Evolutionary conservation across 2,797 vertebrate species (phyloP), one percentile per base, ranked within the genome.

Genomic region (Acanthis flammea): DNA sequence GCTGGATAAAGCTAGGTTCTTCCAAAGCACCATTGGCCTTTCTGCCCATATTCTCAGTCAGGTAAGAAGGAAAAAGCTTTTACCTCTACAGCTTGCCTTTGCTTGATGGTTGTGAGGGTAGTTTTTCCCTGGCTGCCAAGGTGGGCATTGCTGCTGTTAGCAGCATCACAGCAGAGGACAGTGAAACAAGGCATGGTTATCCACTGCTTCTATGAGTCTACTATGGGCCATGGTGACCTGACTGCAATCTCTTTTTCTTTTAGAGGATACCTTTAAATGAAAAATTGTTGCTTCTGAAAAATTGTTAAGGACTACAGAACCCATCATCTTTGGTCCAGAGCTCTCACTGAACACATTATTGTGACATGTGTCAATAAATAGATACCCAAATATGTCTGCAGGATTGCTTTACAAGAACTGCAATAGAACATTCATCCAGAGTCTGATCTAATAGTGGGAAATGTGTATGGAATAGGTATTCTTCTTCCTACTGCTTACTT

Each of bases 241-340:
- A 19, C 53, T 88, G 25, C 25, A 48, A 3, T 68, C 14, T 82
- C 53, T 80, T 85, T 84, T 42, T 81, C 27, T 86, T 30, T 71
- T 70, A 50, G 33, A 81, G 35, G 28, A 66, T 19, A 55, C 33
- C 31, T 83, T 73, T 85, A 79, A 85, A 58, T 48, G 11, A 87
- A 90, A n/a, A n/a, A n/a, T n/a, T n/a, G 11, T 31, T 91, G n/a
- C 47, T 77, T 88, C 58, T 92, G 35, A 68, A 78, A 79, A 79
- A 41, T 58, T 61, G 7, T 51, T 57, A n/a, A 68, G 42, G 57
- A 12, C 88, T 94, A 24, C 8, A 54, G 71, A 68, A 62, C 33
- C 42, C 4, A 3, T 65, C 15, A 33, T 9, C 24, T 8, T 72
- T 60, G 22, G 22, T 57, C 88, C 44, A 87, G 2, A 73, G 58